Base-by-base conservation (phyloP, 2,113 vertebrate genomes). In the Garra rufa region DNA sequence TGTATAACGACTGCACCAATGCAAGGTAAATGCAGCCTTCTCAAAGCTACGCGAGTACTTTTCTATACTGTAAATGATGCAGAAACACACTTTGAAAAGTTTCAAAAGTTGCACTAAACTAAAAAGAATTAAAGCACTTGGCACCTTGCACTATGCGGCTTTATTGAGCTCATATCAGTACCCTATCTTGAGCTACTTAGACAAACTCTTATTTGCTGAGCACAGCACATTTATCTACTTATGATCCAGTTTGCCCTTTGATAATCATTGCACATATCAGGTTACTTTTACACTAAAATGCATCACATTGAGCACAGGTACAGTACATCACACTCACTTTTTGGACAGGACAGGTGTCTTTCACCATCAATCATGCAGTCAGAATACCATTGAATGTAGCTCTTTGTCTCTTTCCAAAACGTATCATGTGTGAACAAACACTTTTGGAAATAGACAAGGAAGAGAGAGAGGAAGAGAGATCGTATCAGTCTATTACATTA, bases 1-100 rank as follows among this genome's bases (percentile, higher is more conserved):
- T 99, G 69, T 98, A 98, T 93, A 98, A 92, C 91, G 97, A 99
- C 95, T 99, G 97, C 91, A 99, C 97, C 91, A 98, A 97, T 86
- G 97, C 97, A 3, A 98, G 97, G 97, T 99, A 24, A 81, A 69
- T 9, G 3, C 9, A 24, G 13, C 71, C 14, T 44, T 24, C n/a
- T 74, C 71, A 74, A 13, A n/a, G 34, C 67, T 61, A 26, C 24
- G 24, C 57, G 57, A 13, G 61, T 19, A 7, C 3, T 38, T 21
- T 69, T 69, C 17, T 41, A 6, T n/a, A 10, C 9, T 69, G 15
- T 21, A 9, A 67, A n/a, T 3, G 9, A 59, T 24, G 10, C n/a
- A 59, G 21, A 59, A 24, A 41, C 61, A 7, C 19, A 10, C 63
- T 69, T 69, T 11, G 10, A 44, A 73, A 73, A 71, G 69, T 71